phyloP scores from a whole-genome alignment of 2,113 vertebrate genomes.

The Tupaia chinensis region DNA sequence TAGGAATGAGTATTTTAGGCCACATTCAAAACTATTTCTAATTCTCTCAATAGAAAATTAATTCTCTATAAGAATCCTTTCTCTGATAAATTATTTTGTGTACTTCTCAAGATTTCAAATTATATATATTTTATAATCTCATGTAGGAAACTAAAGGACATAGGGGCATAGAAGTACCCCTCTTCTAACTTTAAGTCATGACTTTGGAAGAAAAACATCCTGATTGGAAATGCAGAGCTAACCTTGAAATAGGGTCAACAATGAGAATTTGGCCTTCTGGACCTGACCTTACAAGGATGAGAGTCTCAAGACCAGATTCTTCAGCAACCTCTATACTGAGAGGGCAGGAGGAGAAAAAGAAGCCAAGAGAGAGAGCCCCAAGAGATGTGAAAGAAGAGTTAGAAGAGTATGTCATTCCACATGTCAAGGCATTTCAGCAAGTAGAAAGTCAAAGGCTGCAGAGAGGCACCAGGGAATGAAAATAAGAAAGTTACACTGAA shows the following conservation, averaged over 20 bases:
- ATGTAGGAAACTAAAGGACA: slow-evolving; percentile 33
- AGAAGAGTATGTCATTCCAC: neutral
- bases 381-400: neutral
- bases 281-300: neutral
- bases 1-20: slow-evolving; percentile 54
- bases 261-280: slow-evolving; percentile 21
- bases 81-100: slow-evolving; percentile 49
- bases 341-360: neutral
- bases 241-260: slow-evolving; percentile 45
- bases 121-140: slow-evolving; percentile 31
- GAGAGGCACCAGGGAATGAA: neutral
- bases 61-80: slow-evolving; percentile 17
- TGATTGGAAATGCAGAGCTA: slow-evolving; percentile 42
- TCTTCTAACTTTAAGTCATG: slow-evolving; percentile 48
- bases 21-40: slow-evolving; percentile 67
- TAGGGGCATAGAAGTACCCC: neutral
- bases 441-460: neutral
- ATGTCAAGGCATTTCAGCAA: neutral
- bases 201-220: slow-evolving; percentile 39
- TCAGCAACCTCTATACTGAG: neutral
- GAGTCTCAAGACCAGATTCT: neutral
- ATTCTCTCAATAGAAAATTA: slow-evolving; percentile 61
- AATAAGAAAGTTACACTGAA: slow-evolving; percentile 26
- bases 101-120: slow-evolving; percentile 44
- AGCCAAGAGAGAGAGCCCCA: neutral